These are phyloP conservation scores for Cercopithecus mitis DNA, from an alignment of 2,797 vertebrate genomes.

Conservation along the genomic window DNA sequence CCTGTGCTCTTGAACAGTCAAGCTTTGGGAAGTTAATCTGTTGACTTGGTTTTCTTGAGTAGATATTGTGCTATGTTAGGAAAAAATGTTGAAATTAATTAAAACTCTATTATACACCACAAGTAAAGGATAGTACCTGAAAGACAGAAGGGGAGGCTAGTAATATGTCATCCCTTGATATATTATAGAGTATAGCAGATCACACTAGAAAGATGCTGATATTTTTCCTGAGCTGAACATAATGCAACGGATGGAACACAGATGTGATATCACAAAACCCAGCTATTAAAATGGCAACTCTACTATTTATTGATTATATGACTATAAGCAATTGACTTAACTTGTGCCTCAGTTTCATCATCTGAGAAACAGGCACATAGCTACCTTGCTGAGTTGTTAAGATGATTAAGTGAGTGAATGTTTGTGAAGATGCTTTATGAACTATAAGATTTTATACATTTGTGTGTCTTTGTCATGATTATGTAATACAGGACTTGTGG, in stretches of 20 bases:
- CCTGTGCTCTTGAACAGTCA: background rate
- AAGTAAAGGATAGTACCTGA: background rate
- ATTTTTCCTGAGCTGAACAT: background rate
- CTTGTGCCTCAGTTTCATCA: background rate
- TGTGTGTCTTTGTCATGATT: background rate
- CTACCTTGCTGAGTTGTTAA: background rate
- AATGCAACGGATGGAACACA: background rate
- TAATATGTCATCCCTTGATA: background rate
- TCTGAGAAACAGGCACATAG: background rate
- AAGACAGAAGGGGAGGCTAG: background rate
- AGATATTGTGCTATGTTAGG: background rate
- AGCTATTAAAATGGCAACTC: background rate
- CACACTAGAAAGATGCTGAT: background rate
- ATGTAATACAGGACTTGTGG: background rate
- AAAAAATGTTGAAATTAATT: background rate
- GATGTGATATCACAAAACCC: background rate
- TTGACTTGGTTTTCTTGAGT: background rate
- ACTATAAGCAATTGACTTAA: background rate
- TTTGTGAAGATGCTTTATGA: conserved; percentile 16
- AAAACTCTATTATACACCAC: background rate
- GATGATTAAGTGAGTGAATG: background rate
- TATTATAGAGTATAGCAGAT: background rate
- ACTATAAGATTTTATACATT: background rate
- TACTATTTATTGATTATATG: background rate
- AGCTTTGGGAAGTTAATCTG: background rate